These are phyloP conservation scores for Cheirogaleus major DNA, from an alignment of 2,797 vertebrate genomes.

Conservation along the genomic window DNA sequence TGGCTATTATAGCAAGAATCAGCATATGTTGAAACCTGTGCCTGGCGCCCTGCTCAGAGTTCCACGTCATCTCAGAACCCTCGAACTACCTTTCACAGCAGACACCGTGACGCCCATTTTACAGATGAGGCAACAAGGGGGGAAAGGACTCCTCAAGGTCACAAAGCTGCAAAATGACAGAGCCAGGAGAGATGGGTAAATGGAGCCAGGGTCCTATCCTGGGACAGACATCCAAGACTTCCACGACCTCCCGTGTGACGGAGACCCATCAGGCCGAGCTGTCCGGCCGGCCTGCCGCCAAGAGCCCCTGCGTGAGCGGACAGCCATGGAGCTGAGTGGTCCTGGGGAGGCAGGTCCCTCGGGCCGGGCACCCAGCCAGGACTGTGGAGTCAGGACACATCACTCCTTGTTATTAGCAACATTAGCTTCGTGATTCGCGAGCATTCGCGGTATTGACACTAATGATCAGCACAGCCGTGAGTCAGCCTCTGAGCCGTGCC, in stretches of 20 bases:
- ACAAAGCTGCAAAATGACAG: neutral
- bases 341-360: neutral
- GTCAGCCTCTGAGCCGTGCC: neutral
- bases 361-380: neutral
- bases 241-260: neutral
- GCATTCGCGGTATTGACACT: neutral
- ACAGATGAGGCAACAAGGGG: neutral
- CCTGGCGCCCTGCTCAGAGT: neutral
- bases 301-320: accelerated
- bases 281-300: accelerated
- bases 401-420: neutral
- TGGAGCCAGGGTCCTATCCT: too few species aligned
- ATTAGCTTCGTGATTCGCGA: neutral
- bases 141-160: neutral
- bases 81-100: accelerated
- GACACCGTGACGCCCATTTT: neutral
- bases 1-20: accelerated
- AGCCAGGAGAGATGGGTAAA: neutral
- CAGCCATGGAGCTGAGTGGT: accelerated
- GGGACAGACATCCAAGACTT: neutral
- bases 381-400: neutral
- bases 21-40: accelerated
- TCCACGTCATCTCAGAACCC: neutral
- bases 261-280: neutral
- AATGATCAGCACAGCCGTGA: neutral